Conservation (phyloP, 2,888 invertebrate species). For the Zhengitettix transpicula region DNA sequence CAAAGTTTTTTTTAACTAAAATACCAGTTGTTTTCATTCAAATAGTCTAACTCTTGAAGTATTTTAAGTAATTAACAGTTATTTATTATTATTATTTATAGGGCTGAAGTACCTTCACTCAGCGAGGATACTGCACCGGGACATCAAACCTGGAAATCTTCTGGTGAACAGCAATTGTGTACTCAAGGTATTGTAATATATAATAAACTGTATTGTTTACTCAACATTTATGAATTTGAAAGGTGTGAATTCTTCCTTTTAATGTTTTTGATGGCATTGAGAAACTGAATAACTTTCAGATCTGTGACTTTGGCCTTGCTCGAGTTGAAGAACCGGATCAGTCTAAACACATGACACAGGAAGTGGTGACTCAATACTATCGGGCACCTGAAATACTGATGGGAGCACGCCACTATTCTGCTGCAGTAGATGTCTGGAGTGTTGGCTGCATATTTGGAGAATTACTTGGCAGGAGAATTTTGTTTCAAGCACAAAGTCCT, state of each 20-base stretch:
- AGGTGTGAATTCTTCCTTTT: too few relatives aligned
- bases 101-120: slow-evolving; percentile 97
- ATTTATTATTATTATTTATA: slow-evolving; percentile 26
- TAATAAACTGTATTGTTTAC: too few relatives aligned
- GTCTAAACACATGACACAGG: slow-evolving; percentile 94
- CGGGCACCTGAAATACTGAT: slow-evolving; percentile 97
- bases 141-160: slow-evolving; percentile 97
- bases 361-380: slow-evolving; percentile 99
- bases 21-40: too few relatives aligned
- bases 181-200: slow-evolving; percentile 60
- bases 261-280: too few relatives aligned
- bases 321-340: slow-evolving; percentile 92
- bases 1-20: too few relatives aligned
- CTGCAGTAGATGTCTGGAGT: slow-evolving; percentile 97
- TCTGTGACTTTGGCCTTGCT: slow-evolving; percentile 98
- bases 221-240: too few relatives aligned
- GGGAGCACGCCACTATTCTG: slow-evolving; percentile 94
- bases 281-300: slow-evolving; percentile 33
- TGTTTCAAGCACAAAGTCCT: slow-evolving; percentile 96
- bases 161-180: slow-evolving; percentile 99
- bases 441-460: slow-evolving; percentile 99
- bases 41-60: too few relatives aligned
- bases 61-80: neutral
- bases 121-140: slow-evolving; percentile 92
- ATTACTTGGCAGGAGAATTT: slow-evolving; percentile 81